phyloP scores from a whole-genome alignment of 1,140 invertebrate genomes.

The Mactra quadrangularis region DNA sequence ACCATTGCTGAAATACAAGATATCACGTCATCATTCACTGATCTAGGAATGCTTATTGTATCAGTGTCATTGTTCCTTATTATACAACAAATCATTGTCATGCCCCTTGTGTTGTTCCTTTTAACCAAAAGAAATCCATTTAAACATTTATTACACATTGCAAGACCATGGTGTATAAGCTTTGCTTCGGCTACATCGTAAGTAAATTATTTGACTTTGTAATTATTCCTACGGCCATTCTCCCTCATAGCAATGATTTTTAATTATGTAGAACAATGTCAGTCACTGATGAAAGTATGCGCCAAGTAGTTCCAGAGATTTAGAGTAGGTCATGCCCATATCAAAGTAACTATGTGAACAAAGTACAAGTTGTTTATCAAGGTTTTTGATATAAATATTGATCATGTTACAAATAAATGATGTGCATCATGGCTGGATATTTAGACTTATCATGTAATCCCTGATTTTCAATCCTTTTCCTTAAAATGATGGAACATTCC shows the following conservation, averaged over 20 bases:
- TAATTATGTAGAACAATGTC: too few relatives aligned
- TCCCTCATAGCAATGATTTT: background rate
- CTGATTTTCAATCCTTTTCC: too few relatives aligned
- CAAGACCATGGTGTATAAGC: background rate
- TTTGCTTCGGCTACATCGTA: constrained; percentile 10
- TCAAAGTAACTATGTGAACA: too few relatives aligned
- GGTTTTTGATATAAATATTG: too few relatives aligned
- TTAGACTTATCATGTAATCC: too few relatives aligned
- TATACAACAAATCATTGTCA: constrained; percentile 19
- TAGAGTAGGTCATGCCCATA: background rate
- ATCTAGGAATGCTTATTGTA: constrained; percentile 94
- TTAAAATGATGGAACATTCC: too few relatives aligned
- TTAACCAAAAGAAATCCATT: constrained; percentile 12
- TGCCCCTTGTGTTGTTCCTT: background rate
- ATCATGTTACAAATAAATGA: too few relatives aligned
- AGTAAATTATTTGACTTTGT: background rate
- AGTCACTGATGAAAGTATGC: background rate
- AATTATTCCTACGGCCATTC: background rate
- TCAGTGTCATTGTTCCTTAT: constrained; percentile 10
- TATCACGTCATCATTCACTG: constrained; percentile 90
- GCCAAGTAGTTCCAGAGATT: background rate
- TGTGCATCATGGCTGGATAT: too few relatives aligned
- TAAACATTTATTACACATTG: background rate
- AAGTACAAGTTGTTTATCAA: too few relatives aligned
- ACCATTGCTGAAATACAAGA: constrained; percentile 94